phyloP scores from a whole-genome alignment of 1,140 invertebrate genomes.

The Aphis gossypii region DNA sequence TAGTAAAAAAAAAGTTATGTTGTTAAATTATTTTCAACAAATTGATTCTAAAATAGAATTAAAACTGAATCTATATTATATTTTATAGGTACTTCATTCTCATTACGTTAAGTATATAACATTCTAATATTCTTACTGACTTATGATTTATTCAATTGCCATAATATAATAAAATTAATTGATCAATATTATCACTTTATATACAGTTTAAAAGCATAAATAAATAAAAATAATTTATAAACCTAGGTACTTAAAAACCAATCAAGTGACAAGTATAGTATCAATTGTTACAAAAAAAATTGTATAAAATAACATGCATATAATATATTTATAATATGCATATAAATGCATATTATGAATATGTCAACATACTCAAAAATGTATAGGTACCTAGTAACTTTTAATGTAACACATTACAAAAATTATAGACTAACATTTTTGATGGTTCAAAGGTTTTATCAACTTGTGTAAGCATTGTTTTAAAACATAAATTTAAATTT shows the following conservation, averaged over 20 bases:
- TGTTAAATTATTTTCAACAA: too few species aligned
- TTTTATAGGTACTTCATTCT: neutral
- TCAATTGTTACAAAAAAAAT: neutral
- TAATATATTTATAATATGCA: too few species aligned
- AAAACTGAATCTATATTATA: too few species aligned
- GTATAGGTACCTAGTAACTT: neutral
- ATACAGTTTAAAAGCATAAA: neutral
- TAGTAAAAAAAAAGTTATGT: neutral
- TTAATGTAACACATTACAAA: neutral
- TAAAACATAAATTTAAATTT: too few species aligned
- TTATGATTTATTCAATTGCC: neutral
- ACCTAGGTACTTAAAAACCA: neutral
- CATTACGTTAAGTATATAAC: neutral
- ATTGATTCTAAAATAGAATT: too few species aligned
- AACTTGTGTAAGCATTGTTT: neutral
- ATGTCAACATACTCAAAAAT: neutral
- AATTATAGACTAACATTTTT: neutral
- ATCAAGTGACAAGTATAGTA: neutral
- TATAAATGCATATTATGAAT: neutral
- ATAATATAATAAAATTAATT: neutral
- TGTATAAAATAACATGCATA: too few species aligned
- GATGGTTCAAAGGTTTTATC: neutral
- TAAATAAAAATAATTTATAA: neutral
- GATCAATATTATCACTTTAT: neutral
- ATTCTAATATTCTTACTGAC: neutral